Base-by-base conservation (phyloP, 1,140 invertebrate species). In the Drosophila tristis region DNA sequence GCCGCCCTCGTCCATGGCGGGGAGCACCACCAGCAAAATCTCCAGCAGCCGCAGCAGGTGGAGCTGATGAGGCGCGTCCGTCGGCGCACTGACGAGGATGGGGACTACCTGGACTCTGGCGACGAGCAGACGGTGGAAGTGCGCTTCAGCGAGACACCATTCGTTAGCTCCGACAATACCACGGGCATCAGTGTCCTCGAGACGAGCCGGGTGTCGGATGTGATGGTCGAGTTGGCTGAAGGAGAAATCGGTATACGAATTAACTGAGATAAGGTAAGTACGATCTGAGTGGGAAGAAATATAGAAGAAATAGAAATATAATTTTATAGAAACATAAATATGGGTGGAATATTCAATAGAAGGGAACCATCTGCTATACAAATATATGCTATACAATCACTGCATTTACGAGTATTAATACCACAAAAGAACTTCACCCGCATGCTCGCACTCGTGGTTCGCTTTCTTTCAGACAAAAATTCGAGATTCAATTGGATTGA, bases 251-350 rank as follows among this genome's bases (percentile, higher is more conserved):
- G 51, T 16, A 58, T 59, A 4, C 60, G 63, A 58, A 55, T 57
- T 49, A 90, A 91, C 90, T 91, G 90, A 91, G 81, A 77, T 49
- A 90, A 74, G 90, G 90, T 91, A 43, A 91, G 90, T 90, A 47
- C 26, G 35, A 39, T 13, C 9, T 39, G 9, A 16, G 29, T 26
- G 25, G 16, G 16, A n/a, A n/a, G n/a, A n/a, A n/a, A n/a, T n/a
- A n/a, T n/a, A n/a, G n/a, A n/a, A n/a, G n/a, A n/a, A n/a, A 1
- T 23, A 23, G 23, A 23, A 23, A 23, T 23, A 23, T 2, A 23
- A 23, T 23, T 23, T 23, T 23, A 23, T 23, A 23, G 3, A 25
- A 20, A 20, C 2, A 20, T 20, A 20, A 20, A 20, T 20, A 20
- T 20, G 1, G 20, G 1, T 20, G 20, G 20, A 20, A 20, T 20